phyloP scores from a whole-genome alignment of 2,113 vertebrate species.

The Chunga burmeisteri region DNA sequence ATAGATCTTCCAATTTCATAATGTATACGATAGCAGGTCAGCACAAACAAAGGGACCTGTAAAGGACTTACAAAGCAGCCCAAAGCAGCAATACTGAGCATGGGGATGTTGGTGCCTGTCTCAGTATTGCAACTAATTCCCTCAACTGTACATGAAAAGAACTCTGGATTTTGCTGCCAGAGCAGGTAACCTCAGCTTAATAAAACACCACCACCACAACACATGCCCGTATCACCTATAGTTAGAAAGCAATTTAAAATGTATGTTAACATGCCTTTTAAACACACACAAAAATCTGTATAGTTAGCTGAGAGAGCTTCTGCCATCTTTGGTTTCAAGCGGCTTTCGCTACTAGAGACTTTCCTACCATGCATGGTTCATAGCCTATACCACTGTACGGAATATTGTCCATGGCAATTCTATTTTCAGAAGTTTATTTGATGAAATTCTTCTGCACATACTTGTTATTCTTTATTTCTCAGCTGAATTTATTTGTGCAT shows the following conservation, averaged over 20 bases:
- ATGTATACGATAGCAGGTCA: background rate
- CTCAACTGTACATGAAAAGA: background rate
- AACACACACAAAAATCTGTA: background rate
- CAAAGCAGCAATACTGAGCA: background rate
- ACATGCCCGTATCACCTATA: background rate
- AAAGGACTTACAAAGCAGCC: background rate
- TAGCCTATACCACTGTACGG: background rate
- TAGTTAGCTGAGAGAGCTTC: background rate
- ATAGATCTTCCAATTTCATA: background rate
- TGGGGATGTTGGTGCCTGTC: background rate
- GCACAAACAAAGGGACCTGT: background rate
- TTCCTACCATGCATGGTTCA: background rate
- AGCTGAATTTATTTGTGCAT: background rate
- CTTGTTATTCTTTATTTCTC: background rate
- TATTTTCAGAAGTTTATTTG: background rate
- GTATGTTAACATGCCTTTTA: background rate
- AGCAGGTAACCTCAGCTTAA: background rate
- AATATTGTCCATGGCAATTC: background rate
- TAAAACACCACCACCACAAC: background rate
- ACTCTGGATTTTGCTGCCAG: background rate
- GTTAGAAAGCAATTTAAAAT: background rate
- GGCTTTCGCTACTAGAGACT: background rate
- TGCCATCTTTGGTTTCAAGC: background rate
- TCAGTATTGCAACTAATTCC: background rate
- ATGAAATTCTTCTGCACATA: background rate